A percentile compares a stretch with the other conserved stretches of the same genome.
phyloP scores from a whole-genome alignment of 1,140 invertebrate species.

The Drosophila guanche region DNA sequence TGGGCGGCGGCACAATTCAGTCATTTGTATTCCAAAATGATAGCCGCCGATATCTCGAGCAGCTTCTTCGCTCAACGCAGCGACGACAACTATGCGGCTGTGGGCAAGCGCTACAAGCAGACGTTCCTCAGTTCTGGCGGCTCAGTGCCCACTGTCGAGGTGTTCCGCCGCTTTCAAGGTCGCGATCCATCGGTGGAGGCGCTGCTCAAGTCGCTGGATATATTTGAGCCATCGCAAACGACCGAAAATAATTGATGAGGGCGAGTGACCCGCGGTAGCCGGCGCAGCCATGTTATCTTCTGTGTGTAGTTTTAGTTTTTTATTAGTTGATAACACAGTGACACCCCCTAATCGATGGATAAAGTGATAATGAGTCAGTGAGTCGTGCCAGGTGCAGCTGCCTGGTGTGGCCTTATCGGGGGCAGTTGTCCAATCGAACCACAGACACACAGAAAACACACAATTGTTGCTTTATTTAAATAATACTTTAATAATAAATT shows the following conservation, averaged over 20 bases:
- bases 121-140: conserved; percentile 94
- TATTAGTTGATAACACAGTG: conserved; percentile 21
- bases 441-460: conserved; percentile 16
- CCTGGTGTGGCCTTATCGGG: conserved; percentile 1
- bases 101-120: conserved; percentile 90
- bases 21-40: conserved; percentile 91
- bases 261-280: conserved; percentile 6
- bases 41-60: conserved; percentile 94
- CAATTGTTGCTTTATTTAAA: conserved; percentile 74
- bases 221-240: conserved; percentile 68
- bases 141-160: conserved; percentile 90
- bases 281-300: conserved; percentile 36
- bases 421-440: conserved; percentile 19
- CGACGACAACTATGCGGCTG: conserved; percentile 84
- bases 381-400: conserved; percentile 3
- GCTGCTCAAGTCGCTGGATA: conserved; percentile 86
- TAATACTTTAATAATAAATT: conserved; percentile 83
- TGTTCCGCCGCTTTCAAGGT: conserved; percentile 95
- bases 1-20: conserved; percentile 91
- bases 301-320: conserved; percentile 23
- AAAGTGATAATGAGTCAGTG: conserved; percentile 47
- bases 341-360: conserved; percentile 43
- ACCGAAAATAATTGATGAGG: conserved; percentile 58
- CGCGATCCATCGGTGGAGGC: conserved; percentile 94
- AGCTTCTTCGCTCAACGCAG: conserved; percentile 89